Evolutionary conservation across 23 tunicate genomes (phyloP).

Genomic region (Halocynthia aurantium): DNA sequence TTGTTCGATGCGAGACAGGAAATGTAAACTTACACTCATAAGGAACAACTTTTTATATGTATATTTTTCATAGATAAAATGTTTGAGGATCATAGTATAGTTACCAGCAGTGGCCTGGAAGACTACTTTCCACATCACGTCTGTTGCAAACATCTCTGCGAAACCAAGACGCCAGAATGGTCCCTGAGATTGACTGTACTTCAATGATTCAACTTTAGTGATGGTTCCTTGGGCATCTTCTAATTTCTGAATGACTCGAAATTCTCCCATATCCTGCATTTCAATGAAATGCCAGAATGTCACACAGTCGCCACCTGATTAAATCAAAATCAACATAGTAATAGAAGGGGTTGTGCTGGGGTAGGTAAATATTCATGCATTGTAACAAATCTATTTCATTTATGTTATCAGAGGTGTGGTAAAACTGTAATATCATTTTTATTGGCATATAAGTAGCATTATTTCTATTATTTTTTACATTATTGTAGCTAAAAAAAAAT

Average conservation of each 20-base stretch:
- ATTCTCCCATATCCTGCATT: slow-evolving; percentile 18
- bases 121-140: slow-evolving; percentile 51
- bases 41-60: too few species aligned
- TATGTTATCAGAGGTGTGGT: too few species aligned
- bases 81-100: too few species aligned
- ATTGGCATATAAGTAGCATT: too few species aligned
- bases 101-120: slow-evolving; percentile 69
- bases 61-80: too few species aligned
- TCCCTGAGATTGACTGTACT: slow-evolving; percentile 10
- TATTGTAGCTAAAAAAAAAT: too few species aligned
- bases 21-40: too few species aligned
- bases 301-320: slow-evolving; percentile 76
- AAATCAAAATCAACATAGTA: not conserved
- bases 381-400: too few species aligned
- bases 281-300: slow-evolving; percentile 59
- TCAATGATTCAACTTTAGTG: slow-evolving; percentile 18
- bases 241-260: slow-evolving; percentile 55
- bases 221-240: slow-evolving; percentile 27
- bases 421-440: too few species aligned
- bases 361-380: too few species aligned
- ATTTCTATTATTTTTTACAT: too few species aligned
- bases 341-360: not conserved
- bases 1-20: too few species aligned
- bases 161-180: slow-evolving; percentile 57
- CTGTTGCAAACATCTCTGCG: slow-evolving; percentile 76